phyloP scores from a whole-genome alignment of 2,888 invertebrate species.

The Phragmatobia fuliginosa region DNA sequence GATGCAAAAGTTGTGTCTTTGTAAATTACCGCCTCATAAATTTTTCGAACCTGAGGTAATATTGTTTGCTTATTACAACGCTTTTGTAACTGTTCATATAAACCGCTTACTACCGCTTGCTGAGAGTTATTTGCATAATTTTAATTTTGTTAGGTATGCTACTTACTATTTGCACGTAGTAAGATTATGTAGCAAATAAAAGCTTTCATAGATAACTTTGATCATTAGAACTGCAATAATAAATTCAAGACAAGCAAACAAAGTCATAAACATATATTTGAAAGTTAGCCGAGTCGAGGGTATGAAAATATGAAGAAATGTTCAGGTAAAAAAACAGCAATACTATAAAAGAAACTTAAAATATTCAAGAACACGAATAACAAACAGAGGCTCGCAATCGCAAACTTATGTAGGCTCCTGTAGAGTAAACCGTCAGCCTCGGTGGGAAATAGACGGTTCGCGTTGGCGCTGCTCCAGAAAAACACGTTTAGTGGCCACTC shows the following conservation, averaged over 20 bases:
- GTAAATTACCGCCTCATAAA: slow-evolving; percentile 79
- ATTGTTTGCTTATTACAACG: slow-evolving; percentile 76
- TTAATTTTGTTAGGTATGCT: slow-evolving; percentile 61
- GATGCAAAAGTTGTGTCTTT: slow-evolving; percentile 64
- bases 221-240: slow-evolving; percentile 9
- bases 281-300: slow-evolving; percentile 26
- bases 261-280: slow-evolving; percentile 32
- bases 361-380: slow-evolving; percentile 51
- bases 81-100: slow-evolving; percentile 67
- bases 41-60: slow-evolving; percentile 77
- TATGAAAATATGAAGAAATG: slow-evolving; percentile 47
- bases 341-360: slow-evolving; percentile 52
- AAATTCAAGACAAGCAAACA: slow-evolving; percentile 33
- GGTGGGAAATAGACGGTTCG: slow-evolving; percentile 56
- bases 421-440: slow-evolving; percentile 55
- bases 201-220: neutral
- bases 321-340: slow-evolving; percentile 48
- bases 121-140: slow-evolving; percentile 70
- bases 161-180: slow-evolving; percentile 42
- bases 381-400: slow-evolving; percentile 47
- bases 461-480: slow-evolving; percentile 65
- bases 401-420: slow-evolving; percentile 54
- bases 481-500: slow-evolving; percentile 60
- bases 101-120: slow-evolving; percentile 64
- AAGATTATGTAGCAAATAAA: slow-evolving; percentile 17